Evolutionary conservation across 2,113 vertebrate species (phyloP), one percentile per base, ranked within the genome.

Genomic region (Gracilinanus agilis): DNA sequence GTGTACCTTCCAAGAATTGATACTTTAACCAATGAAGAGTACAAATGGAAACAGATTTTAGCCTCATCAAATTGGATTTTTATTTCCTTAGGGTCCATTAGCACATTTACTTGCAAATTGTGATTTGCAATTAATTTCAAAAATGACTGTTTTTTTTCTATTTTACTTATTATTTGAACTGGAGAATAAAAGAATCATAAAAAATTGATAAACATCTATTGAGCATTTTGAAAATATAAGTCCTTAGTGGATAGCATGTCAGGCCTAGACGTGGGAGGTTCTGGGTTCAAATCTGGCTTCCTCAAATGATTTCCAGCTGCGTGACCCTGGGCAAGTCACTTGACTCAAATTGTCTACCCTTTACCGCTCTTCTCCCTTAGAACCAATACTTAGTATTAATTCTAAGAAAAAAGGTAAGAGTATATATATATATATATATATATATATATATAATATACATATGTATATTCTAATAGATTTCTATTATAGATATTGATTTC

Each of bases 1-100:
- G 89, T 56, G 23, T 92, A 88, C 54, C 94, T 95, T 97, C 92
- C 93, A 97, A 96, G 93, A 96, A 97, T 96, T 27, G 44, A 5
- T 88, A 61, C 96, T 95, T 94, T 91, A 94, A 94, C 23, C 95
- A 97, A 7, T 10, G 19, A 89, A 93, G 96, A 92, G 58, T 90
- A 93, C 53, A 92, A 11, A 0, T 90, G 54, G 44, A 90, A 96
- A 88, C 0, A 92, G 13, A 75, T 75, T 75, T 75, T n/a, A 75
- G 67, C 40, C 13, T 34, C 6, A 40, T 8, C 40, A 34, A 75
- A 40, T 40, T n/a, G 91, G 54, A 44, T 96, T n/a, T 92, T 27
- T 96, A 56, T 90, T 95, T 95, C 83, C 12, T 94, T 93, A 90
- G 25, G 16, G 9, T 27, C 88, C 44, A 95, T 96, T 24, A 94